phyloP scores from a whole-genome alignment of 2,113 vertebrate genomes.

The Capreolus pygargus region DNA sequence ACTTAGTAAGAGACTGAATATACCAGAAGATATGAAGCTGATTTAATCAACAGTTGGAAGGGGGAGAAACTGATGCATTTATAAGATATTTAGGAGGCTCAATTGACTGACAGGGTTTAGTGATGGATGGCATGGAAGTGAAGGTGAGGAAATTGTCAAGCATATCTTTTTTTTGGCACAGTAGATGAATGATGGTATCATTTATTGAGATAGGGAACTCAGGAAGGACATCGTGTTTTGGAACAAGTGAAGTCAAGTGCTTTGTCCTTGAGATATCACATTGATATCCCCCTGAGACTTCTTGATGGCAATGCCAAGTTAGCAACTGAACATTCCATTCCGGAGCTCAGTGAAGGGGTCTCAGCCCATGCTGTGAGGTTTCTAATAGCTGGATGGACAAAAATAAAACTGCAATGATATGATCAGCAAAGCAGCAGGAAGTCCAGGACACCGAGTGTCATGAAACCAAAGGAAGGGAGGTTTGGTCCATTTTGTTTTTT shows the following conservation, averaged over 20 bases:
- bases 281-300: not conserved
- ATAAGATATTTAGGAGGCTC: not conserved
- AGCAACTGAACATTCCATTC: not conserved
- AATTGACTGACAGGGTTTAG: not conserved
- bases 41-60: not conserved
- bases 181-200: not conserved
- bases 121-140: not conserved
- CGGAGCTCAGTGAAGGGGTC: not conserved
- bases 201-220: not conserved
- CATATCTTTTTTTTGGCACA: not conserved
- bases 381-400: not conserved
- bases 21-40: not conserved
- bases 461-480: not conserved
- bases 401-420: not conserved
- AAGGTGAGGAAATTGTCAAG: not conserved
- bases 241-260: not conserved
- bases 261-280: not conserved
- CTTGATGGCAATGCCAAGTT: not conserved
- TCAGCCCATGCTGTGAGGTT: not conserved
- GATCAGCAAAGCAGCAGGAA: not conserved
- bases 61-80: not conserved
- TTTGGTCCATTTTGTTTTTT: not conserved
- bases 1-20: not conserved
- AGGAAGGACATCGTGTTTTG: not conserved
- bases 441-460: not conserved